A percentile compares a stretch with the other conserved stretches of the same genome.
phyloP scores from a whole-genome alignment of 2,113 vertebrate species.

The Dromaius novaehollandiae region DNA sequence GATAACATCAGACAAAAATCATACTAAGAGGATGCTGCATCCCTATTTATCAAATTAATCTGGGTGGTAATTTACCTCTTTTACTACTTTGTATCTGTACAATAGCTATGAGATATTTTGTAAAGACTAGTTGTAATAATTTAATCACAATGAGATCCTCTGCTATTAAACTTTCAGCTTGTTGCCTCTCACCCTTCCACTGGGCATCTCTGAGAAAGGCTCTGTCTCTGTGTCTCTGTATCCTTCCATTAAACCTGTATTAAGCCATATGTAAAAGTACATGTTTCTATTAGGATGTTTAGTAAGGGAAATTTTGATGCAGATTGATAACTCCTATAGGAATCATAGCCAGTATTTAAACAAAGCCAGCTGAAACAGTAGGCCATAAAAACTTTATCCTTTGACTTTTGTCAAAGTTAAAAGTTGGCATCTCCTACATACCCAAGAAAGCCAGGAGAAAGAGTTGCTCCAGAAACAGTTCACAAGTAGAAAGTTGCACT shows the following conservation, averaged over 20 bases:
- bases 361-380: not conserved
- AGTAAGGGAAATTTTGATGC: not conserved
- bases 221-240: not conserved
- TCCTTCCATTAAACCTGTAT: not conserved
- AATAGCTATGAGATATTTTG: not conserved
- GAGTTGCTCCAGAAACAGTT: no score
- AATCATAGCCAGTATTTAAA: not conserved
- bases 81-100: not conserved
- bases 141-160: not conserved
- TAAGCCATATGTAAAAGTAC: not conserved
- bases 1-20: not conserved
- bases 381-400: not conserved
- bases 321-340: not conserved
- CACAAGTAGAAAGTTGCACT: no score
- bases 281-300: not conserved
- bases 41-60: not conserved
- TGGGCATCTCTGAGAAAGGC: not conserved
- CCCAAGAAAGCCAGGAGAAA: no score
- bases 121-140: not conserved
- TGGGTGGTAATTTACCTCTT: not conserved
- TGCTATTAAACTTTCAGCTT: not conserved
- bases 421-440: no score
- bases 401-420: no score
- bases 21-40: not conserved
- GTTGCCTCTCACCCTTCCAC: not conserved